These are phyloP conservation scores for Calliphora vicina DNA, from an alignment of 1,140 invertebrate genomes.

Conservation along the genomic window DNA sequence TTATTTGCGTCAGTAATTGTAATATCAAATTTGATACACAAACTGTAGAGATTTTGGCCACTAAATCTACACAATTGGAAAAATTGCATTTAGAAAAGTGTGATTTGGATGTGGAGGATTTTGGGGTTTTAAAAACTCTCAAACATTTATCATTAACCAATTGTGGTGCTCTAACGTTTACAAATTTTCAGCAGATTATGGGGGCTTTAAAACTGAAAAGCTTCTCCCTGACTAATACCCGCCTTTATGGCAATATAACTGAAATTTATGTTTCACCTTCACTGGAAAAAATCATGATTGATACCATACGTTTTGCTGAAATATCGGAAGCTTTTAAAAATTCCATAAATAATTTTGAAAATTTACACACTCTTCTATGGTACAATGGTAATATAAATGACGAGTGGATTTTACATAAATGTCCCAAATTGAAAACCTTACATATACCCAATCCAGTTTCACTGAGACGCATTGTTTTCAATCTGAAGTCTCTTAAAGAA, in stretches of 20 bases:
- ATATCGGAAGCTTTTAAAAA: neutral
- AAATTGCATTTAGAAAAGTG: neutral
- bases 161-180: slow-evolving; percentile 13
- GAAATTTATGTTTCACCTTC: neutral
- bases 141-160: neutral
- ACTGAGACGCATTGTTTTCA: neutral
- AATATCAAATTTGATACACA: neutral
- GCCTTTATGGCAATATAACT: neutral
- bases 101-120: neutral
- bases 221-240: neutral
- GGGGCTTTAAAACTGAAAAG: neutral
- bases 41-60: neutral
- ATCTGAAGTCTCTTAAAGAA: neutral
- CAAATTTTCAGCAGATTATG: neutral
- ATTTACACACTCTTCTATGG: neutral
- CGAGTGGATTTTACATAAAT: neutral
- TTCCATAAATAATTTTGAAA: slow-evolving; percentile 1
- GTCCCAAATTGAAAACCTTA: neutral
- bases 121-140: neutral
- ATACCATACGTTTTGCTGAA: neutral
- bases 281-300: neutral
- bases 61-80: neutral
- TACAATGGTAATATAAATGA: neutral
- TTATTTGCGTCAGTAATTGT: neutral
- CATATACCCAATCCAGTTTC: neutral